Conservation (phyloP, 2,113 vertebrate genomes). For the Benitochromis conjunctus region DNA sequence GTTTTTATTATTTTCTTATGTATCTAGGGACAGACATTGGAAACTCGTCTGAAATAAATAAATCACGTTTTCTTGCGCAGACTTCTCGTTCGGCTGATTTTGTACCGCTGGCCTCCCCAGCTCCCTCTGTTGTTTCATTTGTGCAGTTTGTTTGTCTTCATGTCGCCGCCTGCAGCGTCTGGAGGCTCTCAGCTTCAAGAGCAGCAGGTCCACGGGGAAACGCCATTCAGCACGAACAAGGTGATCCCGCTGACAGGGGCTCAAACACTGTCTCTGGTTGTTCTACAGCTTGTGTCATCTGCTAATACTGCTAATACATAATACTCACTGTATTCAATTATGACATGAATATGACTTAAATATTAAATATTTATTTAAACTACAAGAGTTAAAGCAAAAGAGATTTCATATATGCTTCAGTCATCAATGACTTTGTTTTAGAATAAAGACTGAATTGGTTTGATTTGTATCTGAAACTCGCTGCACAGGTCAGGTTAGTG, state of each 20-base stretch:
- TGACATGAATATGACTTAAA: neutral
- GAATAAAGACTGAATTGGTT: neutral
- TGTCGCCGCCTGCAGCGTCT: neutral
- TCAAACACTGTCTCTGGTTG: neutral
- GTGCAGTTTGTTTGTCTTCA: neutral
- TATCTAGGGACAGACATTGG: neutral
- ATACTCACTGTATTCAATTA: neutral
- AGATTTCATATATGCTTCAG: neutral
- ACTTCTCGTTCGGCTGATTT: too few relatives aligned
- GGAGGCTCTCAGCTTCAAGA: neutral
- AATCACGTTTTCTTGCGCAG: neutral
- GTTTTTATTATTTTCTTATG: neutral
- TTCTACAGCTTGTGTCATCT: neutral
- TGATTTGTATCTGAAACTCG: neutral
- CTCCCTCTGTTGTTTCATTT: neutral
- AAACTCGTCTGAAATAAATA: neutral
- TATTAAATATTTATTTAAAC: neutral
- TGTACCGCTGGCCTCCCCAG: neutral
- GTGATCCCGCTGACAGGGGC: neutral
- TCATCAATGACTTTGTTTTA: neutral
- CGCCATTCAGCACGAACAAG: neutral
- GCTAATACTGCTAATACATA: neutral
- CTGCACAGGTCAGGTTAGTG: neutral
- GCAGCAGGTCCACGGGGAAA: slow-evolving; percentile 23
- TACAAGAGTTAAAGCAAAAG: neutral